Base-by-base conservation (phyloP, 2,797 vertebrate genomes). In the Falco columbarius region DNA sequence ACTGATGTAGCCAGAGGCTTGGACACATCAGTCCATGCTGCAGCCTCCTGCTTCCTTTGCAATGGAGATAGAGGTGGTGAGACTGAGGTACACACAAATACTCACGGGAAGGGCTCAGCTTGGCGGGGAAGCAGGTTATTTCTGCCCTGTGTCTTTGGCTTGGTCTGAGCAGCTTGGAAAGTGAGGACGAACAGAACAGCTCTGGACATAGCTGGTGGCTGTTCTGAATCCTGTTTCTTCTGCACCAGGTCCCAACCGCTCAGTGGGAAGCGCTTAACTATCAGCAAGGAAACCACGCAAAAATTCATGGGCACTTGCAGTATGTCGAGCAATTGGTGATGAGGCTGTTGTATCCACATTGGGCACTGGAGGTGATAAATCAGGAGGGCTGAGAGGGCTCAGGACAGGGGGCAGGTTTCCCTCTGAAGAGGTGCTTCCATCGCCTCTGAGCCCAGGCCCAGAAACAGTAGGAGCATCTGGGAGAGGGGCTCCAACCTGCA, bases 301-400 rank as follows among this genome's bases (percentile, higher is more conserved):
- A 40, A 83, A 81, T 70, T 58, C 24, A 13, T 5, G 8, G n/a
- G 23, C 19, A 52, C 7, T 5, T 30, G 40, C 0, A 4, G 20
- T 19, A 34, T 1, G 1, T 10, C 9, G 21, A 88, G 44, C 7
- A 26, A 0, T 1, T 20, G 14, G 5, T 30, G 51, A 54, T 0
- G 1, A 68, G 12, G 34, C 3, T 3, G 10, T 38, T 66, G 13
- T 61, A 58, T 51, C 29, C 26, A 11, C 29, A 4, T 19, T 3
- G 61, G 12, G 13, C 38, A 10, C 23, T 11, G 42, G 47, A 59
- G 10, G 67, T 17, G 12, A 34, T 32, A 55, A 88, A 63, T 0
- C 6, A 5, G 79, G 47, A 73, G 12, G 42, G 21, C 20, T 62
- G 16, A 44, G 59, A 86, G 32, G 23, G 16, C 63, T 73, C 75